Evolutionary conservation across 2,797 vertebrate genomes (phyloP), one percentile per base, ranked within the genome.

Genomic region (Sebastes nivosus): DNA sequence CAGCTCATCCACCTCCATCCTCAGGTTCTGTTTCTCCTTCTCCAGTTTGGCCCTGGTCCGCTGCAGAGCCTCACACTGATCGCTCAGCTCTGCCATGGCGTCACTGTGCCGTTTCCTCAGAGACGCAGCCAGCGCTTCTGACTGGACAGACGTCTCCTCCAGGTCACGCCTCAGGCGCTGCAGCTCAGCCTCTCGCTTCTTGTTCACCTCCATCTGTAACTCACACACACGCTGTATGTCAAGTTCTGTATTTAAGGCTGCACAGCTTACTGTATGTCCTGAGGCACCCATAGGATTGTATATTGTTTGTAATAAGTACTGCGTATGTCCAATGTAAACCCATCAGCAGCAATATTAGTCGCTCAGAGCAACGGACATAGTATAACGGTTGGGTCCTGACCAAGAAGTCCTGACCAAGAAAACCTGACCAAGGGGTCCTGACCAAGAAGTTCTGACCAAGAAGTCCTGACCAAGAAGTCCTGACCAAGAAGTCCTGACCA

Each of bases 11-110:
- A 96, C 92, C 90, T 97, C 96, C 89, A 96, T 89, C 74, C 94
- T 94, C 84, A 97, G 92, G 82, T 83, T 95, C 85, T 96, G 95
- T 59, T 97, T 97, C 59, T 97, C 96, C 80, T 97, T 97, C 86
- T 97, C 96, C 88, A 96, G 94, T 22, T 95, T 96, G 87, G 93
- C 92, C 3, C 95, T 91, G 64, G 90, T 88, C 78, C 96, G 87
- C 92, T 97, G 96, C 87, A 96, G 94, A 42, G 91, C 83, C 77
- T 96, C 96, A 0, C 94, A 95, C 90, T 96, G 96, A 86, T 97
- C 96, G 12, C 90, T 93, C 70, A 96, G 92, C 79, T 97, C 96
- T 0, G 92, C 78, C 93, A 95, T 80, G 2, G 92, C 87, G 0
- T 96, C 95, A 0, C 90, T 22, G 72, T 97, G 95, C 1, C 96